Evolutionary conservation across 2,888 invertebrate species (phyloP), one percentile per base, ranked within the genome.

Genomic region (Xylocampa areola): DNA sequence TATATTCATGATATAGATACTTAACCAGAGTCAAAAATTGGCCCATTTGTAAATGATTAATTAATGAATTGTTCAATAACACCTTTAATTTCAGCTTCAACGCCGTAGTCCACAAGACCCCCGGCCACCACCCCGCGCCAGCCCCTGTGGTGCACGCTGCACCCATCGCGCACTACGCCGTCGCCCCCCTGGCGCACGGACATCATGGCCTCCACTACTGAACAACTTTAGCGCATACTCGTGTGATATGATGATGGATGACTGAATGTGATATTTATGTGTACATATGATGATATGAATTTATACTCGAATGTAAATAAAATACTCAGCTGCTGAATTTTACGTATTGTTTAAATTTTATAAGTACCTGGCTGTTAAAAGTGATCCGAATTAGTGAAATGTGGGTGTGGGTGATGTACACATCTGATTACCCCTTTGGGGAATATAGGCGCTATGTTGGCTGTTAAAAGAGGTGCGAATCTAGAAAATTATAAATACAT

Each of bases 211-310:
- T 85, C 83, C 85, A 90, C 73, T 92, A 92, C 82, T 92, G 82
- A 85, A 79, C 78, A 73, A 83, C 80, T 53, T 79, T 53, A 41
- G 89, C 88, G 84, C 77, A 83, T 76, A 78, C 73, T 78, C 78
- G 77, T 84, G 81, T 80, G 80, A 81, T 84, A 70, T 82, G 83
- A 69, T 79, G 89, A 89, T 78, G 90, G 79, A 91, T 92, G 92
- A 87, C 82, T 92, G 90, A 88, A 85, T 93, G 94, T 92, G 92
- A 92, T 94, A 94, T 93, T 94, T 94, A 94, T 91, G 91, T 92
- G 91, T 92, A 91, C 76, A 88, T 90, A 88, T 85, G 84, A 85
- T 85, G 83, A 85, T 58, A 79, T 75, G 81, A 81, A 79, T 86
- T 89, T 87, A 85, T 91, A 90, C 84, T 88, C 86, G 82, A 84